Evolutionary conservation across 2,888 invertebrate species (phyloP).

Genomic region (Iphiclides podalirius): DNA sequence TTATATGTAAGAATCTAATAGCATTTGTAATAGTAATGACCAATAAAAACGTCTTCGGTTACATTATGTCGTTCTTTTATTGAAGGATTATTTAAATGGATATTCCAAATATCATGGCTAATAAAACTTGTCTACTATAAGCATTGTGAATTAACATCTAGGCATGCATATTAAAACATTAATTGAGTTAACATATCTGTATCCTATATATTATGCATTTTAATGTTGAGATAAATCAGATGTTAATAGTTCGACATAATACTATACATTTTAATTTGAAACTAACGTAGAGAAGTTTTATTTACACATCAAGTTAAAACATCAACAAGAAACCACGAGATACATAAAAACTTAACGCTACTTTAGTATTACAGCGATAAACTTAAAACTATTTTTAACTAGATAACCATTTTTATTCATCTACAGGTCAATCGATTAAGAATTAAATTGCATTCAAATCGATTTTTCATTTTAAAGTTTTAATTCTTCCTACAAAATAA

Average conservation of each 20-base stretch:
- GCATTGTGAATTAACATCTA: constrained; percentile 15
- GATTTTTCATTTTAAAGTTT: too few relatives aligned
- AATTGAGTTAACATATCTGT: background rate
- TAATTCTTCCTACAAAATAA: too few relatives aligned
- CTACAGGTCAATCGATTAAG: too few relatives aligned
- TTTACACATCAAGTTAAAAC: constrained; percentile 35
- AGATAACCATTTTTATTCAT: background rate
- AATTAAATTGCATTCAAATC: too few relatives aligned
- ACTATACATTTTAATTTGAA: constrained; percentile 14
- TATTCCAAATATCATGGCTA: constrained; percentile 6
- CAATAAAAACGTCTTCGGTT: constrained; percentile 28
- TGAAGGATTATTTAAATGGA: constrained; percentile 10
- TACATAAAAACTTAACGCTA: constrained; percentile 4
- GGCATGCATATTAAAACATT: constrained; percentile 15
- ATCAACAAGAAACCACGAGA: constrained; percentile 34
- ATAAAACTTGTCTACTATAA: constrained; percentile 14
- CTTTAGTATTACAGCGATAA: background rate
- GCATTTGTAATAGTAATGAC: constrained; percentile 26
- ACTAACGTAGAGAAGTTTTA: constrained; percentile 24
- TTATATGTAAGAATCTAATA: background rate
- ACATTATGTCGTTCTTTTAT: constrained; percentile 34
- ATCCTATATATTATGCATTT: background rate
- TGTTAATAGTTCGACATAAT: constrained; percentile 16
- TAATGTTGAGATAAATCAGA: background rate
- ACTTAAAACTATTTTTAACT: background rate